phyloP scores from a whole-genome alignment of 1,140 invertebrate genomes.

The Antheraea mylitta region DNA sequence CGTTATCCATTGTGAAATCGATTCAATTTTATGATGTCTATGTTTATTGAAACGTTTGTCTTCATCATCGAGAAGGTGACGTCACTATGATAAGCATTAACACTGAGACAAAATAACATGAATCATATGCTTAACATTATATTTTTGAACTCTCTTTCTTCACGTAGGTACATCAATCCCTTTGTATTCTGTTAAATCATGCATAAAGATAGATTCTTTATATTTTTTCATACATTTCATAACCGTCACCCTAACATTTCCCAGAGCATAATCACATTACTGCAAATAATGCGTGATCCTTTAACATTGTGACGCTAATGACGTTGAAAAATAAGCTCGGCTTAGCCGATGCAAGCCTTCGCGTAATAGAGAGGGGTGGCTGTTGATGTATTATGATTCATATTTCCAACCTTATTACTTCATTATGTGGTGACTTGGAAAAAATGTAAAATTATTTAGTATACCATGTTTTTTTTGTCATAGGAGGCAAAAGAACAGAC shows the following conservation, averaged over 20 bases:
- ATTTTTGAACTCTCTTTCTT: too few relatives aligned
- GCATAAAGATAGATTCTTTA: background rate
- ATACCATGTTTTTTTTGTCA: too few relatives aligned
- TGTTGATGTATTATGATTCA: constrained; percentile 50
- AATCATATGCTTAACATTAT: too few relatives aligned
- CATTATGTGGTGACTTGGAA: constrained; percentile 3
- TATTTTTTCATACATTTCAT: background rate
- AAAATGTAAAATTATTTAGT: constrained; percentile 5
- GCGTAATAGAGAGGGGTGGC: constrained; percentile 42
- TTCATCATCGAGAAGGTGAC: too few relatives aligned
- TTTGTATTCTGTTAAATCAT: background rate
- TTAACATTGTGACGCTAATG: constrained; percentile 66
- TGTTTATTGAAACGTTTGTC: too few relatives aligned
- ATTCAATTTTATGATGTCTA: too few relatives aligned
- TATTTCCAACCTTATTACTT: constrained; percentile 41
- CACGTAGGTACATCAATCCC: too few relatives aligned
- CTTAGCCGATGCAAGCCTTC: constrained; percentile 45
- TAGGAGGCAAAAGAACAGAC: too few relatives aligned
- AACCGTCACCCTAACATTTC: background rate
- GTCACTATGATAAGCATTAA: too few relatives aligned
- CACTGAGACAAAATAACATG: too few relatives aligned
- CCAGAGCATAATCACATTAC: constrained; percentile 46
- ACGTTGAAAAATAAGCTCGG: constrained; percentile 71
- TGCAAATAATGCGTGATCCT: constrained; percentile 68
- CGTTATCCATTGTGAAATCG: too few relatives aligned